These are phyloP conservation scores for Brachylomia viminalis DNA, from an alignment of 2,888 invertebrate species.

Conservation along the genomic window DNA sequence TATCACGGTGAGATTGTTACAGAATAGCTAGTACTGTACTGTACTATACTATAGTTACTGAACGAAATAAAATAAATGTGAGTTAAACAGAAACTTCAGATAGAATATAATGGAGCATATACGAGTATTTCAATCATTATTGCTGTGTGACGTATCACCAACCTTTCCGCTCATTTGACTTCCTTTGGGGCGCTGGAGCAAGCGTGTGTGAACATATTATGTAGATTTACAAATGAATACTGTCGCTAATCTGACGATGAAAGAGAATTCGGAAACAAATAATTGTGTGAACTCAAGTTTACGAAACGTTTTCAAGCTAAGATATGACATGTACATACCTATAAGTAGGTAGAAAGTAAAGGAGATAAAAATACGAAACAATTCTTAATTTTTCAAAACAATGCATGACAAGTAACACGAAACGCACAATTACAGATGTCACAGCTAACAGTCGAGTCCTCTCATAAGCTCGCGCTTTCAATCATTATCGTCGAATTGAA, in stretches of 20 bases:
- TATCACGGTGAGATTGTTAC: no score
- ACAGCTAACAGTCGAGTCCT: background rate
- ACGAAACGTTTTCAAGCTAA: background rate
- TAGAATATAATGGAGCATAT: background rate
- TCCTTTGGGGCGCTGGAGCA: background rate
- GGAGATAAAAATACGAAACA: background rate
- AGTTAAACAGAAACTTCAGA: background rate
- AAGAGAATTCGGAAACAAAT: background rate
- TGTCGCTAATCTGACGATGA: background rate
- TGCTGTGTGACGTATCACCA: background rate
- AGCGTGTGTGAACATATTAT: background rate
- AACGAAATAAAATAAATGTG: background rate
- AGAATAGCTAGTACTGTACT: no score
- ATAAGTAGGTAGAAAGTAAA: background rate
- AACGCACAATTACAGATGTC: background rate
- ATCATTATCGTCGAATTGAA: constrained; percentile 16
- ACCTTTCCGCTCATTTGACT: constrained; percentile 25
- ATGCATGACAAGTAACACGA: background rate
- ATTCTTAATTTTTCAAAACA: background rate
- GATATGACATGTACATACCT: background rate
- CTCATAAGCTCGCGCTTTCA: constrained; percentile 23
- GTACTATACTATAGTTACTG: no score
- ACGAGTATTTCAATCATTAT: constrained; percentile 1
- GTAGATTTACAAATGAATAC: constrained; percentile 18
- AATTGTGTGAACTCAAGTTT: background rate